Evolutionary conservation across 2,888 invertebrate genomes (phyloP).

Genomic region (Dichetophora obliterata): DNA sequence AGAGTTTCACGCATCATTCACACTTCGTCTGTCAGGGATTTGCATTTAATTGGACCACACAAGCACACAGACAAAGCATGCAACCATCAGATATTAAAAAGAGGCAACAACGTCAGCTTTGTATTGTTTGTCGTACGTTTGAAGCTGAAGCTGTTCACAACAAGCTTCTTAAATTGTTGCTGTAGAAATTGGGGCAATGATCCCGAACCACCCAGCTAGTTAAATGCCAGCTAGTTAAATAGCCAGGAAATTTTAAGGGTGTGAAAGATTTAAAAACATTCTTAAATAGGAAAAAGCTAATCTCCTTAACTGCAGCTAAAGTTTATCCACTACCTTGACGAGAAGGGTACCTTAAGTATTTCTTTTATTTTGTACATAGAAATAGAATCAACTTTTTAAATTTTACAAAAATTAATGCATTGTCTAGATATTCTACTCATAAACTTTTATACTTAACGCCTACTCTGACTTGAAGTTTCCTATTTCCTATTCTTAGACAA

Average conservation of each 20-base stretch:
- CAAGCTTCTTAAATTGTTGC: constrained; percentile 60
- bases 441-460: no score
- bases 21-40: constrained; percentile 59
- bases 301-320: no score
- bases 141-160: constrained; percentile 57
- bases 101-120: background rate
- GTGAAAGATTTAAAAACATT: background rate
- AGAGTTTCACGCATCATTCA: constrained; percentile 67
- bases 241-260: background rate
- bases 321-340: no score
- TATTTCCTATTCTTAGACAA: no score
- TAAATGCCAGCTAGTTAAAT: no score
- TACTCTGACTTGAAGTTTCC: no score
- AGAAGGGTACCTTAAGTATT: no score
- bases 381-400: no score
- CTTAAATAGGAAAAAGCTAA: no score
- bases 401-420: no score
- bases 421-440: no score
- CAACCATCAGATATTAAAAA: background rate
- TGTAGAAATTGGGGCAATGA: background rate
- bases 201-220: background rate
- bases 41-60: constrained; percentile 67
- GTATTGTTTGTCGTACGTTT: background rate
- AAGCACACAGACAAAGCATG: constrained; percentile 35
- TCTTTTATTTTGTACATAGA: no score